A percentile compares a stretch with the other conserved stretches of the same genome.
Evolutionary conservation across 2,797 vertebrate genomes (phyloP).

Genomic region (Pachyuromys duprasi): DNA sequence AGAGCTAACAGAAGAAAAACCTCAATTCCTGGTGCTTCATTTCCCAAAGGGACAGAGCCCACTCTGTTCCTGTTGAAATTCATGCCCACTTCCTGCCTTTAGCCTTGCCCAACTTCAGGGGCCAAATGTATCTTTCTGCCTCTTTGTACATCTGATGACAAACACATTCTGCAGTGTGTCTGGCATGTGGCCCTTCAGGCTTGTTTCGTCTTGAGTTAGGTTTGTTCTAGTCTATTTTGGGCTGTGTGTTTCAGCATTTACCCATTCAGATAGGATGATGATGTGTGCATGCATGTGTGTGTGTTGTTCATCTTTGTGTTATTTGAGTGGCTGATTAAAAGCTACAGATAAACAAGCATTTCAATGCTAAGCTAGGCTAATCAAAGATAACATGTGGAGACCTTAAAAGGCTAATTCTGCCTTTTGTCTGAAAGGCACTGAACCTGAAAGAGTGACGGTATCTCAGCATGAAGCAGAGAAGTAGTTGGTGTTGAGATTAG

Average conservation of each 20-base stretch:
- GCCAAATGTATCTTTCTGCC: not conserved
- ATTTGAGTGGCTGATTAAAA: conserved; percentile 74
- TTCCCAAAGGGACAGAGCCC: not conserved
- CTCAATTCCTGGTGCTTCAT: not conserved
- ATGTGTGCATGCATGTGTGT: not conserved
- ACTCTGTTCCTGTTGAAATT: not conserved
- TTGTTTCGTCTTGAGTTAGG: not conserved
- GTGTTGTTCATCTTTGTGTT: conserved; percentile 42
- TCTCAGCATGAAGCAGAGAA: not conserved
- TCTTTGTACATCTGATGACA: conserved; percentile 24
- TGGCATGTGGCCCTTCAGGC: not conserved
- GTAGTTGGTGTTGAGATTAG: not conserved
- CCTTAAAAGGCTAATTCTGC: conserved; percentile 57
- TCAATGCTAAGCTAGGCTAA: conserved; percentile 53
- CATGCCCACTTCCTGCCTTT: not conserved
- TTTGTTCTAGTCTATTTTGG: conserved; percentile 48
- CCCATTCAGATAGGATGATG: not conserved
- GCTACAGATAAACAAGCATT: conserved; percentile 62
- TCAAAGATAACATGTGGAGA: conserved; percentile 14
- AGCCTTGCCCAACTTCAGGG: not conserved
- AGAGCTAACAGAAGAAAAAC: not conserved
- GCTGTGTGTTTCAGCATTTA: conserved; percentile 22
- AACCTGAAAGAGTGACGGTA: not conserved
- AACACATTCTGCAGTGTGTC: not conserved
- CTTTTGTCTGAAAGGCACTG: conserved; percentile 70